Conservation (phyloP, 2,797 vertebrate species). For the Lacerta viridis region DNA sequence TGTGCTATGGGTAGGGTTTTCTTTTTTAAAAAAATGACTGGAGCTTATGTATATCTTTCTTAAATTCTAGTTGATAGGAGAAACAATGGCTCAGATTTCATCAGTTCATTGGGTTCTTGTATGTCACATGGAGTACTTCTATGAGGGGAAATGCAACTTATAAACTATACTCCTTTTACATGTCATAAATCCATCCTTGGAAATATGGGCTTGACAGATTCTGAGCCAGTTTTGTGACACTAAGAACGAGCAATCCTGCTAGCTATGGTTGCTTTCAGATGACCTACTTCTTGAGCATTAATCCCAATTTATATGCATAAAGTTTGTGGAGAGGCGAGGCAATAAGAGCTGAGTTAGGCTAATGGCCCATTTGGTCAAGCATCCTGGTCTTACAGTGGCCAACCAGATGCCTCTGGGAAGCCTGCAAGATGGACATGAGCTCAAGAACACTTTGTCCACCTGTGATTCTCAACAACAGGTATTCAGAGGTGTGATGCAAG, state of each 20-base stretch:
- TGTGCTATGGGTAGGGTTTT: background rate
- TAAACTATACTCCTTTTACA: background rate
- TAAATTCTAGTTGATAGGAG: background rate
- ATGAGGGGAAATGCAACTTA: background rate
- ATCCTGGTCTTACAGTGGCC: too few relatives aligned
- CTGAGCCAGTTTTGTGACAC: background rate
- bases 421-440: too few relatives aligned
- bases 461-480: too few relatives aligned
- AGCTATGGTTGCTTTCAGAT: too few relatives aligned
- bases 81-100: slow-evolving; percentile 10
- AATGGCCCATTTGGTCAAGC: too few relatives aligned
- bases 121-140: background rate
- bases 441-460: too few relatives aligned
- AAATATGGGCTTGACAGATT: background rate
- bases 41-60: background rate
- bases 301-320: too few relatives aligned
- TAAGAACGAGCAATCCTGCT: background rate
- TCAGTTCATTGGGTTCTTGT: background rate
- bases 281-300: too few relatives aligned
- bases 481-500: too few relatives aligned
- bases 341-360: too few relatives aligned
- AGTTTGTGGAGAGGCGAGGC: too few relatives aligned
- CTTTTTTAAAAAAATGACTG: background rate
- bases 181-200: slow-evolving; percentile 6
- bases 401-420: too few relatives aligned